Conservation (phyloP, 2,797 vertebrate genomes). For the Podarcis siculus region DNA sequence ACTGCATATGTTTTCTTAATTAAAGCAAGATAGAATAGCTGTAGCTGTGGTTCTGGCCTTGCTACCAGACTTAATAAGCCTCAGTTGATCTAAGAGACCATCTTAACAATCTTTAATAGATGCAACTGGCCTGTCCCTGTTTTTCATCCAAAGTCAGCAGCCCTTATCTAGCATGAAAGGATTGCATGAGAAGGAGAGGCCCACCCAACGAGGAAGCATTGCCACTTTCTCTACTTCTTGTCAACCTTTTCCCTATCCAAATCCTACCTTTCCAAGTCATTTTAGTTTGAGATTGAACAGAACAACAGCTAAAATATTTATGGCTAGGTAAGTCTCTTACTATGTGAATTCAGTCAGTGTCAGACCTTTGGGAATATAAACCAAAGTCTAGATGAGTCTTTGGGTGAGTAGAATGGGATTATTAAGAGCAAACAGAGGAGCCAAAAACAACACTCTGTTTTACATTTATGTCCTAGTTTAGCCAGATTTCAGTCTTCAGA, state of each 20-base stretch:
- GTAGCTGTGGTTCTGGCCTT: not conserved
- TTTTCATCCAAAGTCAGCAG: slow-evolving; percentile 19
- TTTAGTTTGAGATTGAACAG: not conserved
- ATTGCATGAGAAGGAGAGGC: not conserved
- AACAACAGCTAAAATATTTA: slow-evolving; percentile 7
- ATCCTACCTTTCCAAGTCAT: not conserved
- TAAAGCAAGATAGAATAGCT: not conserved
- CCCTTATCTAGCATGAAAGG: slow-evolving; percentile 14
- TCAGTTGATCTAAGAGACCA: not conserved
- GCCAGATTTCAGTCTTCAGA: slow-evolving; percentile 36
- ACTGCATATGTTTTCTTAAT: not conserved
- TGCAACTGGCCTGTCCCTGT: not conserved
- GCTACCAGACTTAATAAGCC: not conserved
- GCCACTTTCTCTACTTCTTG: not conserved
- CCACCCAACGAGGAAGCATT: not conserved
- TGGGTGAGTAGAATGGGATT: not conserved
- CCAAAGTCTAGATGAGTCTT: slow-evolving; percentile 14
- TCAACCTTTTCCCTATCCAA: not conserved
- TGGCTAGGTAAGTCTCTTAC: not conserved
- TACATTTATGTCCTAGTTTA: slow-evolving; percentile 14
- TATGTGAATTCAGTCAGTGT: not conserved
- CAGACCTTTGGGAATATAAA: not conserved
- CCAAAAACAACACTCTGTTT: not conserved
- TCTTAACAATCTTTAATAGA: slow-evolving; percentile 22
- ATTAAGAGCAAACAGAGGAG: not conserved